phyloP scores from a whole-genome alignment of 2,797 vertebrate genomes.

The Acanthurus leucopareius region DNA sequence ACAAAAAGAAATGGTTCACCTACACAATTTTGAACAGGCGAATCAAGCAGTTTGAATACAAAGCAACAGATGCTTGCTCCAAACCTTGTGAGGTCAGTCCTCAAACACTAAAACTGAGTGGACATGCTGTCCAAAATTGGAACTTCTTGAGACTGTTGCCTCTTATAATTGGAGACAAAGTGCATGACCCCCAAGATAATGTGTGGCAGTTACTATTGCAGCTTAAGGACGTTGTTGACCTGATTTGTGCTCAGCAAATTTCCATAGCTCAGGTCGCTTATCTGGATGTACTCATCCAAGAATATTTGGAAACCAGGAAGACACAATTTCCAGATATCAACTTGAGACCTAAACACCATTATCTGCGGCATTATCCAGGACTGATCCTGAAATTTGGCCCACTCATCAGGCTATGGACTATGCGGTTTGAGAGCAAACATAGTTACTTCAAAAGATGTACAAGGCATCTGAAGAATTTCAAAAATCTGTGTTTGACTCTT shows the following conservation, averaged over 20 bases:
- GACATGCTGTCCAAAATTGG: conserved; percentile 44
- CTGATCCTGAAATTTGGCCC: conserved; percentile 53
- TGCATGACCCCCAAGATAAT: conserved; percentile 24
- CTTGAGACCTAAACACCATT: conserved; percentile 60
- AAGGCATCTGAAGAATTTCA: conserved; percentile 51
- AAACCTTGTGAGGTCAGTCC: conserved; percentile 24
- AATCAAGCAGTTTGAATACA: conserved; percentile 29
- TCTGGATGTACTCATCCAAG: conserved; percentile 42
- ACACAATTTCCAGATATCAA: conserved; percentile 35
- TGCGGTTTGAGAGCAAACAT: conserved; percentile 54
- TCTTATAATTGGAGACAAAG: conserved; percentile 40
- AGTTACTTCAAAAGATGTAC: conserved; percentile 50
- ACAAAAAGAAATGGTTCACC: conserved; percentile 15
- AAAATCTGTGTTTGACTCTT: conserved; percentile 53
- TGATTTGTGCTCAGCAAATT: conserved; percentile 39
- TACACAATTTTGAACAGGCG: conserved; percentile 23
- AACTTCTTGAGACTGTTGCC: conserved; percentile 24
- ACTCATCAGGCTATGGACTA: conserved; percentile 43
- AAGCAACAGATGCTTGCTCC: conserved; percentile 7
- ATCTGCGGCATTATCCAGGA: conserved; percentile 33
- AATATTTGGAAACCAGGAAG: conserved; percentile 50
- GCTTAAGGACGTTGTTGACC: conserved; percentile 35
- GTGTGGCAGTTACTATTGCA: conserved; percentile 43
- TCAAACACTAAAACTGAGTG: conserved; percentile 20
- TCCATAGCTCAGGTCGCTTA: conserved; percentile 22